Evolutionary conservation across 2,888 invertebrate species (phyloP), one percentile per base, ranked within the genome.

Genomic region (Strigamia maritima): DNA sequence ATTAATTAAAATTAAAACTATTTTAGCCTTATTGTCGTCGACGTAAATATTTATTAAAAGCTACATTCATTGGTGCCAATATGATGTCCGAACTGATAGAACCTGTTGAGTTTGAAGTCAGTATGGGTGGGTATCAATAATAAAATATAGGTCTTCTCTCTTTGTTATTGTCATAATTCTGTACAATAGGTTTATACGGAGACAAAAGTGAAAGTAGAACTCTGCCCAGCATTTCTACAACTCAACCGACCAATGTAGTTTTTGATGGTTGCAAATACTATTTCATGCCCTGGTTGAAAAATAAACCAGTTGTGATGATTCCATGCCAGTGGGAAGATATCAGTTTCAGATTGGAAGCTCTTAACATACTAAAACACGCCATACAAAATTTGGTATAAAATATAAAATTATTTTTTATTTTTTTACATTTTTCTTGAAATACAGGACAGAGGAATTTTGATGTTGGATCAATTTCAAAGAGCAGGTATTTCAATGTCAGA

Each of bases 201-300:
- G 87, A 87, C 84, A 87, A 87, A 82, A 83, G 87, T 79, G 87
- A 87, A 83, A 86, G 86, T 78, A 83, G 84, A 65, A 83, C 86
- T 60, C 83, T 85, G 12, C 87, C 87, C 0, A 86, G 86, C 81
- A 84, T 86, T 1, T 87, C 87, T 12, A 86, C 87, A n/a, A 87
- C 87, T 2, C 87, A 87, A 82, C 87, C 87, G n/a, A 86, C 87
- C 14, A 87, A 87, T 82, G 85, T 87, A 10, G 86, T 88, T 81
- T 87, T 87, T 84, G 87, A 87, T 82, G 87, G 87, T 19, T 85
- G 84, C 81, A 78, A 31, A 2, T 87, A 87, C 83, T 86, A 87
- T 83, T 87, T 86, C 84, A 83, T 87, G 82, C 87, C 87, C 0
- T 87, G 87, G 87, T 85, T 84, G 16, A 84, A 85, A 79, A 84